phyloP scores from a whole-genome alignment of 2,888 invertebrate genomes.

The Selenia dentaria region DNA sequence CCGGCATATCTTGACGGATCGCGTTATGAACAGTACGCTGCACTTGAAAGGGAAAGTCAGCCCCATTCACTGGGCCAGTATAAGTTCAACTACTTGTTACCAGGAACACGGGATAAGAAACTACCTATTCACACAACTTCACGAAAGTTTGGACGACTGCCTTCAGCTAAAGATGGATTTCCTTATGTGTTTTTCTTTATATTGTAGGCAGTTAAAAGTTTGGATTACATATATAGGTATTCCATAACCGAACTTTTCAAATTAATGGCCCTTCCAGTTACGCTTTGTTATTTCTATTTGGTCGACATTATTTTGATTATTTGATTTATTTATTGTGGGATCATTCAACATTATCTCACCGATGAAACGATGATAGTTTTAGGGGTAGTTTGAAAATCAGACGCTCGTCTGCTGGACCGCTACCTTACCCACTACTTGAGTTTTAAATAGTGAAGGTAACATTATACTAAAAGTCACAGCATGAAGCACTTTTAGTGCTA shows the following conservation, averaged over 20 bases:
- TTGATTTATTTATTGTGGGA: no score
- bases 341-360: no score
- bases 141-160: conserved; percentile 29
- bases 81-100: conserved; percentile 27
- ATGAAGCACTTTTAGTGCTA: no score
- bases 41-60: conserved; percentile 29
- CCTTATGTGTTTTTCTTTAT: conserved; percentile 26
- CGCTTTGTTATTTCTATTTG: conserved; percentile 13
- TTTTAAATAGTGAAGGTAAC: no score
- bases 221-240: conserved; percentile 1
- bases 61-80: conserved; percentile 24
- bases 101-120: conserved; percentile 32
- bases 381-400: no score
- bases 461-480: no score
- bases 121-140: conserved; percentile 13
- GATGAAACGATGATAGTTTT: no score
- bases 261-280: conserved; percentile 20
- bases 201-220: conserved; percentile 32
- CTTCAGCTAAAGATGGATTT: conserved; percentile 29
- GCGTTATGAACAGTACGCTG: conserved; percentile 31
- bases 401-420: no score
- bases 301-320: not conserved
- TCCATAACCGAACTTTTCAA: conserved; percentile 9
- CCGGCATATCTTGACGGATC: conserved; percentile 31
- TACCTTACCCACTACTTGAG: no score